Evolutionary conservation across 2,797 vertebrate species (phyloP), one percentile per base, ranked within the genome.

Genomic region (Avahi laniger): DNA sequence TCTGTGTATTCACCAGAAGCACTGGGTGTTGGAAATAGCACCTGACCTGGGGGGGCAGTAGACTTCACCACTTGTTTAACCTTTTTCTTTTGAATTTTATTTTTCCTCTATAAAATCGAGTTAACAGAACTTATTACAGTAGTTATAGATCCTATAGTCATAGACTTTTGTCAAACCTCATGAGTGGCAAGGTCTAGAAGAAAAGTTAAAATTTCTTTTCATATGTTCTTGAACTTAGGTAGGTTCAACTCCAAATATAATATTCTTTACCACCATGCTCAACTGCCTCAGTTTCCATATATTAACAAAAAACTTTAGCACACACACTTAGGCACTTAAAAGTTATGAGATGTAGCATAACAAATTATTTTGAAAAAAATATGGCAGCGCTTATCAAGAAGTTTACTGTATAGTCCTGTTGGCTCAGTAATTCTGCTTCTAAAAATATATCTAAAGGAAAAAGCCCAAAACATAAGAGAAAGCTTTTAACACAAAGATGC

Each of bases 81-180:
- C 35, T 79, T 96, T 87, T 70, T 22, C 46, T 93, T 95, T 95
- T 93, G 28, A 81, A 24, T 95, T 95, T 93, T 93, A 92, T 70
- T 76, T 92, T 89, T 80, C 35, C 65, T 92, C 35, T 94, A 5
- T 52, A 50, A 95, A 91, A 72, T 67, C 22, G 33, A 94, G 52
- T 93, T 86, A 75, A 48, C 8, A 81, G 50, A 79, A 28, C 2
- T 61, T 38, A 54, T 90, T 92, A 54, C 5, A 52, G 43, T 67
- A 84, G 38, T 84, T 73, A 94, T 18, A 59, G 48, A 73, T 24
- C 52, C 43, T 76, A 57, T 38, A 65, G 15, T 80, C 59, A 91
- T n/a, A 83, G 24, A 59, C 52, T 79, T 54, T 92, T 67, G 7
- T 67, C 67, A 93, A 33, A 41, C 4, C 24, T 91, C 50, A 69